Base-by-base conservation (phyloP, 2,888 invertebrate species). In the Euplexia lucipara region DNA sequence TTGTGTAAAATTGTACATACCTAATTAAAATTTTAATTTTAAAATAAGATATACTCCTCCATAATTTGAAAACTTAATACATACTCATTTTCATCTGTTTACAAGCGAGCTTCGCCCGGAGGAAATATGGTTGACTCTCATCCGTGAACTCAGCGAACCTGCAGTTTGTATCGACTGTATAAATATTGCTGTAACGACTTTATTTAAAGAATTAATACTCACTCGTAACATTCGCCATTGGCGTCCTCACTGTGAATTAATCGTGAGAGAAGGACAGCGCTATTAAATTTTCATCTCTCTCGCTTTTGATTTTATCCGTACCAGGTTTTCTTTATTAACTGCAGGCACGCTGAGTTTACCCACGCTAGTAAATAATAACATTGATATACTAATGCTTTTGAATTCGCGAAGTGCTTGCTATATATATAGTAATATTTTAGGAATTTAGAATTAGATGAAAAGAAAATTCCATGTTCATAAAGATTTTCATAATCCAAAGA, bases 141-240 rank as follows among this genome's bases (percentile, higher is more conserved):
- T 48, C 48, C 47, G 70, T 68, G 69, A 68, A 68, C 70, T 61
- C 47, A 9, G 54, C 44, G 32, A 41, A 34, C 54, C 54, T 70
- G 54, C 62, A 48, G 39, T 59, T 58, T 63, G 60, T 53, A 56
- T 34, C 39, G 35, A 39, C 16, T 16, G 45, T 47, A 42, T n/a
- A n/a, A n/a, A n/a, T 57, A 61, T 58, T 61, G 45, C 30, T 58
- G 56, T 62, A 59, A 30, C 22, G n/a, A 51, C 22, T 74, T 57
- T 63, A 74, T 74, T 73, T 73, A 57, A 53, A 73, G 56, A 67
- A 57, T 61, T 16, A 32, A 54, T 54, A 69, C 51, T 74, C 69
- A 47, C 20, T 53, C 41, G 26, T 47, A 32, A 72, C 39, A 54
- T 54, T 54, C 30, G 22, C 14, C 49, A 45, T 44, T 58, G 39